Conservation (phyloP, 2,113 vertebrate species). For the Phylloscopus whistleri region DNA sequence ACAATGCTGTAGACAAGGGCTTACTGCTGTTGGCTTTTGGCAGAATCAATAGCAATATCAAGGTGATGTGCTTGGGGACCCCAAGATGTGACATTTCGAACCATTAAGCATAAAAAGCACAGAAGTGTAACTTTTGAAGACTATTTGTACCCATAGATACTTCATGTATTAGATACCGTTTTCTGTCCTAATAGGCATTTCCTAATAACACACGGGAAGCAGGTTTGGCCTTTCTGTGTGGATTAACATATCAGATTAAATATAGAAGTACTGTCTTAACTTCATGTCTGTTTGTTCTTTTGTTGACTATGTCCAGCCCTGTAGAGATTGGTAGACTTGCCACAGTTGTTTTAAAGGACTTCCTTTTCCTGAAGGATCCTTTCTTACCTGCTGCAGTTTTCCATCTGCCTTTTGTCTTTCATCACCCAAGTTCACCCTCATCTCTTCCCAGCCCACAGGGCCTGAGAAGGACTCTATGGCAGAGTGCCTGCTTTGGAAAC, state of each 20-base stretch:
- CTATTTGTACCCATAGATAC: fast-evolving
- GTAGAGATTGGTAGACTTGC: not conserved
- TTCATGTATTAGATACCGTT: not conserved
- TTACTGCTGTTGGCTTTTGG: not conserved
- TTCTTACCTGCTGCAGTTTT: not conserved
- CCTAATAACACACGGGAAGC: not conserved
- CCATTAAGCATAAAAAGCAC: not conserved
- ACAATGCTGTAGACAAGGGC: too few relatives aligned
- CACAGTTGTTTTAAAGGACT: not conserved
- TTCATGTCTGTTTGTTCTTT: not conserved
- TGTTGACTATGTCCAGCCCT: not conserved
- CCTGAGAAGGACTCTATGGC: not conserved
- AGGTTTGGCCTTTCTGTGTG: not conserved
- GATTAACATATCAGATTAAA: not conserved
- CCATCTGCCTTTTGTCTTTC: not conserved
- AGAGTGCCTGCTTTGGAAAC: not conserved
- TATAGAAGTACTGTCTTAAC: not conserved
- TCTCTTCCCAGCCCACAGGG: not conserved
- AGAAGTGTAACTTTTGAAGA: not conserved
- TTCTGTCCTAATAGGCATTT: not conserved
- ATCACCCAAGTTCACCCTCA: not conserved
- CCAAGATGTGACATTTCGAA: not conserved
- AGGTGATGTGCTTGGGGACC: not conserved
- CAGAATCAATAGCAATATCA: not conserved
- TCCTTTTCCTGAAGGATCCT: not conserved